Evolutionary conservation across 2,797 vertebrate genomes (phyloP).

Genomic region (Molossus molossus): DNA sequence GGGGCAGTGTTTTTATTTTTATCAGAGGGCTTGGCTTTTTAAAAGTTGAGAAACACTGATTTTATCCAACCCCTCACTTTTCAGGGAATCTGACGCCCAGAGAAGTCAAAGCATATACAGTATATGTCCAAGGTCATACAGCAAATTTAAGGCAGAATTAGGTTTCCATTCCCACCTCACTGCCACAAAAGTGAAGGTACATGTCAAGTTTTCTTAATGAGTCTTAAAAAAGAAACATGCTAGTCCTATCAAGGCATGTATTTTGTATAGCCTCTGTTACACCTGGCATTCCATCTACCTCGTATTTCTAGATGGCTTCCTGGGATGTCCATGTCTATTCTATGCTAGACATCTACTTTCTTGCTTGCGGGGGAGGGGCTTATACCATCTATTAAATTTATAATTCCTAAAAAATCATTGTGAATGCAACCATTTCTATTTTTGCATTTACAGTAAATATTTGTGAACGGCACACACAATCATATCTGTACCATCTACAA

Average conservation of each 20-base stretch:
- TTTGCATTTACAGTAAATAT: constrained; percentile 26
- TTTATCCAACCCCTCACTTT: not conserved
- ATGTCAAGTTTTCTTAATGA: not conserved
- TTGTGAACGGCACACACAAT: not conserved
- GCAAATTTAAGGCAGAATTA: not conserved
- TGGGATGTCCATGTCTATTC: not conserved
- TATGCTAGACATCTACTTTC: not conserved
- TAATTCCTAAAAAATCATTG: not conserved
- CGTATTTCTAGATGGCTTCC: not conserved
- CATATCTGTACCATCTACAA: constrained; percentile 47
- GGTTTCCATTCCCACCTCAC: not conserved
- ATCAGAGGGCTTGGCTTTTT: not conserved
- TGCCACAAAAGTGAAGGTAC: constrained; percentile 71
- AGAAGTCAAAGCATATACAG: not conserved
- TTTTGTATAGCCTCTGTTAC: not conserved
- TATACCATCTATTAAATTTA: not conserved
- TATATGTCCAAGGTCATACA: not conserved
- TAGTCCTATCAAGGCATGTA: not conserved
- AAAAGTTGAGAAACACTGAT: constrained; percentile 14
- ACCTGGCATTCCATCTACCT: not conserved
- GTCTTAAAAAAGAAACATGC: not conserved
- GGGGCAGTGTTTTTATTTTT: constrained; percentile 20
- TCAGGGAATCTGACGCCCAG: not conserved
- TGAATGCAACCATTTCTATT: not conserved
- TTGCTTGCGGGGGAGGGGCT: not conserved